Evolutionary conservation across 2,113 vertebrate genomes (phyloP).

Genomic region (Puntigrus tetrazona): DNA sequence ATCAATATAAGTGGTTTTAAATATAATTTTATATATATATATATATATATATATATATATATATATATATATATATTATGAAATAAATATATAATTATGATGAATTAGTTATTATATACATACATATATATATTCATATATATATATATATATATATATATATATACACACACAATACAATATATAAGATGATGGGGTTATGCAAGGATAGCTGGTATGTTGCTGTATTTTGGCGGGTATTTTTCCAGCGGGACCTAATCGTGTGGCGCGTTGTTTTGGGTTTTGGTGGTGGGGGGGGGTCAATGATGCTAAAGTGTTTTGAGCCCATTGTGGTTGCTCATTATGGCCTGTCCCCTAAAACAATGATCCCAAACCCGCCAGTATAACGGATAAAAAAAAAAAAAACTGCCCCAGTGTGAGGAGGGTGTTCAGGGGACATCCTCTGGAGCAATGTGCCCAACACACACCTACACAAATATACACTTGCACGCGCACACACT

Average conservation of each 20-base stretch:
- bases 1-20: too few relatives aligned
- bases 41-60: too few relatives aligned
- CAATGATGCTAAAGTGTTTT: conserved; percentile 95
- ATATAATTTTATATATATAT: too few relatives aligned
- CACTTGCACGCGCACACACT: conserved; percentile 6
- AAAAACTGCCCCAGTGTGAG: conserved; percentile 72
- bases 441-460: conserved; percentile 78
- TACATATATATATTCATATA: too few relatives aligned
- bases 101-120: too few relatives aligned
- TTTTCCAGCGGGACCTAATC: conserved; percentile 73
- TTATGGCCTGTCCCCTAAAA: conserved; percentile 82
- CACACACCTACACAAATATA: conserved; percentile 17
- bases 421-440: conserved; percentile 67
- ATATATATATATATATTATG: too few relatives aligned
- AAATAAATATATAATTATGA: too few relatives aligned
- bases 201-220: neutral
- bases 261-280: conserved; percentile 25
- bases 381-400: conserved; percentile 86
- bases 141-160: too few relatives aligned
- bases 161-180: too few relatives aligned
- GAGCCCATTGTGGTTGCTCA: conserved; percentile 99
- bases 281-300: conserved; percentile 66
- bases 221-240: conserved; percentile 46
- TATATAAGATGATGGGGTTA: neutral
- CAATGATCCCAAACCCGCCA: conserved; percentile 92